phyloP scores from a whole-genome alignment of 1,140 invertebrate species.

The Neodiprion pinetum region DNA sequence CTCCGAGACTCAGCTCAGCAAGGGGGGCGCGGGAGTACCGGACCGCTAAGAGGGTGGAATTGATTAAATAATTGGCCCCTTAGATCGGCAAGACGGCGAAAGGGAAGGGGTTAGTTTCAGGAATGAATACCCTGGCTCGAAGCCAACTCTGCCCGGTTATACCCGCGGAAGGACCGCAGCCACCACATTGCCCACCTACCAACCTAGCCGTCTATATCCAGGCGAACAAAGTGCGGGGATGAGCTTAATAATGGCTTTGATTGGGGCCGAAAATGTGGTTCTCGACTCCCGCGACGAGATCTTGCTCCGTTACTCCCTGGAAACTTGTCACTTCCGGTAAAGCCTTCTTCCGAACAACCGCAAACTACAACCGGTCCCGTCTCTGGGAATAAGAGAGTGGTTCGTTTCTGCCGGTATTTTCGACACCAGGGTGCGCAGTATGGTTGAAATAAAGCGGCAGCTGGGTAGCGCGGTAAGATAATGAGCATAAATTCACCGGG shows the following conservation, averaged over 20 bases:
- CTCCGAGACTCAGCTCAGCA: slow-evolving; percentile 14
- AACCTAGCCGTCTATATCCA: slow-evolving; percentile 24
- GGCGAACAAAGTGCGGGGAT: slow-evolving; percentile 41
- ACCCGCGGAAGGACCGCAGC: slow-evolving; percentile 25
- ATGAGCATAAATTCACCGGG: slow-evolving; percentile 58
- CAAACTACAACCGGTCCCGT: no score
- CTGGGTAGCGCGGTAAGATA: slow-evolving; percentile 35
- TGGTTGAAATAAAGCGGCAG: background rate
- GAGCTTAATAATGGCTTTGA: slow-evolving; percentile 59
- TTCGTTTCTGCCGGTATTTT: no score
- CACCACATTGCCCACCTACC: slow-evolving; percentile 39
- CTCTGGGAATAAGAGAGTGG: no score
- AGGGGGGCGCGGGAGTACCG: slow-evolving; percentile 27
- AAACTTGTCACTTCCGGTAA: background rate
- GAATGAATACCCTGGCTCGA: slow-evolving; percentile 60
- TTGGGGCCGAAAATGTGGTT: slow-evolving; percentile 55
- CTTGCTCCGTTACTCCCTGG: slow-evolving; percentile 28
- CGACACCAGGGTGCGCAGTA: no score
- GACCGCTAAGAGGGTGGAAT: slow-evolving; percentile 58
- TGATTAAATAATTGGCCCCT: slow-evolving; percentile 64
- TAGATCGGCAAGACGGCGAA: slow-evolving; percentile 44
- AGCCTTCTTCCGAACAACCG: background rate
- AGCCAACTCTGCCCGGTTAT: slow-evolving; percentile 41
- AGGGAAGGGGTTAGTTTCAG: slow-evolving; percentile 52
- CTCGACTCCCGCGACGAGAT: slow-evolving; percentile 34